Evolutionary conservation across 2,113 vertebrate genomes (phyloP).

Genomic region (Callocephalon fimbriatum): DNA sequence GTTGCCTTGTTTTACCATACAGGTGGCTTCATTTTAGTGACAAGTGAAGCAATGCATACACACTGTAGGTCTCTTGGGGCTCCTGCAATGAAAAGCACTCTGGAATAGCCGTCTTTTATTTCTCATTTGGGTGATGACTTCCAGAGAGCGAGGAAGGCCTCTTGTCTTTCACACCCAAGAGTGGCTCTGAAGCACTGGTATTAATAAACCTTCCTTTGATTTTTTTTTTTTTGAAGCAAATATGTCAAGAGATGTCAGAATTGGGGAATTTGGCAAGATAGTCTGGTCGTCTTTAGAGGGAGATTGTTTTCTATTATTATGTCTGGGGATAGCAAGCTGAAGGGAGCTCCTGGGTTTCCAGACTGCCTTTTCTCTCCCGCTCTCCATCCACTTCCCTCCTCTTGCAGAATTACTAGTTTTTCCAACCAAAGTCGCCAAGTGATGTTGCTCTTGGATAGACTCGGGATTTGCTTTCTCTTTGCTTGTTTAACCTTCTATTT

Average conservation of each 20-base stretch:
- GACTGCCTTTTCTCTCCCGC: neutral
- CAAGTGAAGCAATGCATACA: neutral
- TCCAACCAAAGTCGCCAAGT: neutral
- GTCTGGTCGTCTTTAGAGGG: neutral
- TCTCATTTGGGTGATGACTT: neutral
- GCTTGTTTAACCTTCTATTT: neutral
- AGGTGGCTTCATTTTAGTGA: neutral
- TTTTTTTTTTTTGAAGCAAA: neutral
- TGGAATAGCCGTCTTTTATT: neutral
- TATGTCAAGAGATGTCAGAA: neutral
- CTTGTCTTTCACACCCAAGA: neutral
- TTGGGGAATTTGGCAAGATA: neutral
- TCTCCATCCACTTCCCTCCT: neutral
- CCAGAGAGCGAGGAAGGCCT: neutral
- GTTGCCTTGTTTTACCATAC: neutral
- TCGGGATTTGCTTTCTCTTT: neutral
- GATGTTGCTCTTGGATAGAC: conserved; percentile 26
- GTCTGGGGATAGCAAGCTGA: neutral
- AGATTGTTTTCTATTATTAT: conserved; percentile 49
- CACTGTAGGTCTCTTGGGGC: neutral
- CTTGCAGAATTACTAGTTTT: conserved; percentile 33
- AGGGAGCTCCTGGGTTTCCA: neutral
- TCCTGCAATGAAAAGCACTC: neutral
- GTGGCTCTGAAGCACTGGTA: neutral
- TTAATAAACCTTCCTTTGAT: conserved; percentile 5